These are phyloP conservation scores for Rynchops niger DNA, from an alignment of 2,113 vertebrate species.

Conservation along the genomic window DNA sequence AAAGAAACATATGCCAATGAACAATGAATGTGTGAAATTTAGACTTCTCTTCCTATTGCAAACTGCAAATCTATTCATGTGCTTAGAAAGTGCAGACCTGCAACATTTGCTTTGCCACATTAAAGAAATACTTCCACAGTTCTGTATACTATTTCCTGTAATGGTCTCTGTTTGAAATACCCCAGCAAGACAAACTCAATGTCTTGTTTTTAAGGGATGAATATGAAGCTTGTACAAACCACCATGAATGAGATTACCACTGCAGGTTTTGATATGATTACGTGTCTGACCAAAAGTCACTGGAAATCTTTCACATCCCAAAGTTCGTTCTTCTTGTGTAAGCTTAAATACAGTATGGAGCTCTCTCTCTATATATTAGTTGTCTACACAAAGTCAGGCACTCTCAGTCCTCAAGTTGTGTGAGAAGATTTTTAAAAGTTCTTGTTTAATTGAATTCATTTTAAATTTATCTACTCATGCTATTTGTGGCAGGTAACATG, in stretches of 20 bases:
- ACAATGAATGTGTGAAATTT: not conserved
- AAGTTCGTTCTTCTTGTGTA: not conserved
- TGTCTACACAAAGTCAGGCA: not conserved
- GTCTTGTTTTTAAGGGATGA: not conserved
- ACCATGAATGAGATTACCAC: not conserved
- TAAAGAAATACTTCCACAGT: not conserved
- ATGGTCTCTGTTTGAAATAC: not conserved
- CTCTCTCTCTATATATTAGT: not conserved
- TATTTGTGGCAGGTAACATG: not conserved
- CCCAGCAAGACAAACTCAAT: not conserved
- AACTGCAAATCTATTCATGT: not conserved
- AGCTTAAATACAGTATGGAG: not conserved
- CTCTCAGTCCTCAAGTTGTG: not conserved
- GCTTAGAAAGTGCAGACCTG: not conserved
- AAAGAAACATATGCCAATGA: not conserved
- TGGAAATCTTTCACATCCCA: not conserved
- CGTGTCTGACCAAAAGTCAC: not conserved
- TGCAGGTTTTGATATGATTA: not conserved
- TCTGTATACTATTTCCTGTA: not conserved
- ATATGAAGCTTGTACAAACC: not conserved
- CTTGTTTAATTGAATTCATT: not conserved
- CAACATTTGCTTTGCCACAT: not conserved
- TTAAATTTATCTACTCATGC: not conserved
- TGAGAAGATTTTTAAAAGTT: not conserved
- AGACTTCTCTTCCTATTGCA: not conserved